A percentile compares a stretch with the other conserved stretches of the same genome.
Evolutionary conservation across 1,140 invertebrate genomes (phyloP).

Genomic region (Rhagoletis pomonella): DNA sequence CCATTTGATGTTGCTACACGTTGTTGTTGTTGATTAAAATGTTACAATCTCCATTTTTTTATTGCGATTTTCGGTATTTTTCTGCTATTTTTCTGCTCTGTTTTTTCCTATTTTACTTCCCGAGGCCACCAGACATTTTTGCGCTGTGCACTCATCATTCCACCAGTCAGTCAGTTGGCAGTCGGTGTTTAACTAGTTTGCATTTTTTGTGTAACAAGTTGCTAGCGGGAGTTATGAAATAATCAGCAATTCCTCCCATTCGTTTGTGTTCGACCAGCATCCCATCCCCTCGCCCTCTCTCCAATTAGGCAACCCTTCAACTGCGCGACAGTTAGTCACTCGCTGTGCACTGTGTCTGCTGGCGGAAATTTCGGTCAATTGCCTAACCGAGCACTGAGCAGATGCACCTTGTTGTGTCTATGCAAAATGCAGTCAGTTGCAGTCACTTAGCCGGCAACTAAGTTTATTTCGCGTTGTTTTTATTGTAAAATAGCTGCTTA

Average conservation of each 20-base stretch:
- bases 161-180: background rate
- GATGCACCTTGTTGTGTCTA: slow-evolving; percentile 49
- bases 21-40: background rate
- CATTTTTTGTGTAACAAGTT: slow-evolving; percentile 45
- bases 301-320: slow-evolving; percentile 27
- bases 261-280: too few relatives aligned
- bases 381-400: slow-evolving; percentile 39
- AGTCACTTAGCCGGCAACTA: background rate
- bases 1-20: background rate
- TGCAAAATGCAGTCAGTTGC: slow-evolving; percentile 1
- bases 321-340: background rate
- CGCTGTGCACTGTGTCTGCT: background rate
- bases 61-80: background rate
- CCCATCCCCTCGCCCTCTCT: background rate
- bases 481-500: background rate
- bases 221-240: slow-evolving; percentile 55
- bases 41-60: background rate
- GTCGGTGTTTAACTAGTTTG: background rate
- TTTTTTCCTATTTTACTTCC: background rate
- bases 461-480: background rate
- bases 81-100: too few relatives aligned
- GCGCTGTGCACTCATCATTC: background rate
- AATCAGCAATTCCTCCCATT: slow-evolving; percentile 33
- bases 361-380: slow-evolving; percentile 31
- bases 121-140: background rate